These are phyloP conservation scores for Tigriopus japonicus DNA, from an alignment of 1,140 invertebrate genomes.

Conservation along the genomic window DNA sequence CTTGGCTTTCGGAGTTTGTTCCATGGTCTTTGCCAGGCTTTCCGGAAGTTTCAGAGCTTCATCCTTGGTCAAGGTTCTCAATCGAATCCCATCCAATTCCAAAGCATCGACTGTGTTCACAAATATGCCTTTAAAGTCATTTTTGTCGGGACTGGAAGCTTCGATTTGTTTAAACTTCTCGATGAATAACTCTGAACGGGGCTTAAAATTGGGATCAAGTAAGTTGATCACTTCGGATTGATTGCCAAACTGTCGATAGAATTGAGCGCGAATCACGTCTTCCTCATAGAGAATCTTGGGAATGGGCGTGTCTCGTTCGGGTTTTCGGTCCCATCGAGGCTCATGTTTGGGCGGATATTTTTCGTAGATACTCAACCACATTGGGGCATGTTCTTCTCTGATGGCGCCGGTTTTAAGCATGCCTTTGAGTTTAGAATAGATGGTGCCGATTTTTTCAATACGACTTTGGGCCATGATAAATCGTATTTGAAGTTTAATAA, in stretches of 20 bases:
- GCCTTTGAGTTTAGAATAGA: not conserved
- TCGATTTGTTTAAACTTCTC: not conserved
- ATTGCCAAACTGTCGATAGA: not conserved
- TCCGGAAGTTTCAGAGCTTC: too few species aligned
- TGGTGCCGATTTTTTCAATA: not conserved
- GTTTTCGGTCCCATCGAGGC: not conserved
- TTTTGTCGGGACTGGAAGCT: not conserved
- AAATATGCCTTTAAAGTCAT: not conserved
- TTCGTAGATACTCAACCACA: not conserved
- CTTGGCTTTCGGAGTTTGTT: too few species aligned
- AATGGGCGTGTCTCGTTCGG: not conserved
- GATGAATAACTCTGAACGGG: not conserved
- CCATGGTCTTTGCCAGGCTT: too few species aligned
- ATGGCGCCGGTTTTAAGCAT: not conserved
- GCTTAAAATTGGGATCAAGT: not conserved
- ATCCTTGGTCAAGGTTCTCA: too few species aligned
- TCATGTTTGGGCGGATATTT: not conserved
- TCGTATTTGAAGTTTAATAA: too few species aligned
- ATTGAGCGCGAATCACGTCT: not conserved
- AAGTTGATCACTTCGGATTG: not conserved
- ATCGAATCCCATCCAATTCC: not conserved
- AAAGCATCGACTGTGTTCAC: not conserved
- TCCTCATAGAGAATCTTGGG: not conserved
- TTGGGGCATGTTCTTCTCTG: not conserved
- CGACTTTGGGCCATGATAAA: not conserved